phyloP scores from a whole-genome alignment of 2,113 vertebrate species.

The Numida meleagris region DNA sequence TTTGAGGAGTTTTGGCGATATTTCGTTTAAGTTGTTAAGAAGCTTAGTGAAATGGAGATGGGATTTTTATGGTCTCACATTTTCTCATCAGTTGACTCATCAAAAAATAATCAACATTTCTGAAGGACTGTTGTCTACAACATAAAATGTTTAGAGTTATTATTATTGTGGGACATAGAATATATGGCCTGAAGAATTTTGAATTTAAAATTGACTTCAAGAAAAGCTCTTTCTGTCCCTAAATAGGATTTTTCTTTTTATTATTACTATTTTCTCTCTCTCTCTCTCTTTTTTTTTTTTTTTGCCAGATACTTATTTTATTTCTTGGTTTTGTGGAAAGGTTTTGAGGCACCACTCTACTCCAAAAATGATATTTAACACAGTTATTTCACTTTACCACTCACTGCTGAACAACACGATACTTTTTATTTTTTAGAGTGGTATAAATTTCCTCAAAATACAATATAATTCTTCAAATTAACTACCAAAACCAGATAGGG shows the following conservation, averaged over 20 bases:
- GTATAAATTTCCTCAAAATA: neutral
- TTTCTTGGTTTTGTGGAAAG: neutral
- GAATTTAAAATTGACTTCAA: neutral
- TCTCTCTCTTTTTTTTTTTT: neutral
- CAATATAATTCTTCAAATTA: neutral
- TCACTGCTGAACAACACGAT: neutral
- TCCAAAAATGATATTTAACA: neutral
- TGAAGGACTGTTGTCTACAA: neutral
- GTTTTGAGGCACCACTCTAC: neutral
- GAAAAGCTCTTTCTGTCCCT: neutral
- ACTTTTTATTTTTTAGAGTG: neutral
- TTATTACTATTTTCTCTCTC: neutral
- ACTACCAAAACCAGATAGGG: neutral
- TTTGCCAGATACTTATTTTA: neutral
- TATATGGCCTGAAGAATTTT: neutral
- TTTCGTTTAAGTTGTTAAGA: neutral
- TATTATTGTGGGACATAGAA: neutral
- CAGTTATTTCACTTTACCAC: neutral
- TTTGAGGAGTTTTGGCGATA: neutral
- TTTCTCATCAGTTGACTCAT: neutral
- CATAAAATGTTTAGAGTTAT: neutral
- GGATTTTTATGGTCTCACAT: neutral
- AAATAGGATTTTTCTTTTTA: neutral
- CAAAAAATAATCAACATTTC: neutral
- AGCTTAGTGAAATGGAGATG: conserved; percentile 5